Evolutionary conservation across 2,888 invertebrate genomes (phyloP).

Genomic region (Hoplodrina blanda): DNA sequence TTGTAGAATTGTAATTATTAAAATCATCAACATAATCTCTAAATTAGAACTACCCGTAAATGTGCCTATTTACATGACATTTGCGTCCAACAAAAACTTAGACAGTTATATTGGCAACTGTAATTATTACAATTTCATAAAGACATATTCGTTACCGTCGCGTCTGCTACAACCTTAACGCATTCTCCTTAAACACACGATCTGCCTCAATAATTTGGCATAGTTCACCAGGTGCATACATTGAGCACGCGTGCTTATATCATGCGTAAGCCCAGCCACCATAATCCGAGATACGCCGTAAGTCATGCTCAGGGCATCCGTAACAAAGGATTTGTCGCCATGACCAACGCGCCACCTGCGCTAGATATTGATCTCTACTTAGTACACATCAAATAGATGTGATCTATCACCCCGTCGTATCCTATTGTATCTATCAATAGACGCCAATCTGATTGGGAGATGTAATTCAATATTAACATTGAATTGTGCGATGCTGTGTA

Average conservation of each 20-base stretch:
- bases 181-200: neutral
- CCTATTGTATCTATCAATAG: constrained; percentile 39
- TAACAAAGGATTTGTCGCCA: constrained; percentile 73
- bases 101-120: too few relatives aligned
- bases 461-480: constrained; percentile 32
- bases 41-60: too few relatives aligned
- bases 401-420: constrained; percentile 24
- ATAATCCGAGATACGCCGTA: constrained; percentile 72
- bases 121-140: too few relatives aligned
- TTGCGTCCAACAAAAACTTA: too few relatives aligned
- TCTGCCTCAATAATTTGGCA: constrained; percentile 12
- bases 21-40: too few relatives aligned
- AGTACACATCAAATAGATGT: constrained; percentile 30
- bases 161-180: too few relatives aligned
- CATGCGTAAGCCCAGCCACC: constrained; percentile 43
- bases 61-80: too few relatives aligned
- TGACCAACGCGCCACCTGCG: constrained; percentile 55
- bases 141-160: too few relatives aligned
- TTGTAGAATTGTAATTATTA: too few relatives aligned
- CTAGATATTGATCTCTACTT: constrained; percentile 39
- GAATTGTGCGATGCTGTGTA: neutral
- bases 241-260: constrained; percentile 25
- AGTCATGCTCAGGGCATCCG: constrained; percentile 69
- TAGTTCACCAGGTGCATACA: constrained; percentile 27
- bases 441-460: constrained; percentile 36